Base-by-base conservation (phyloP, 2,113 vertebrate genomes). In the Bufo bufo region DNA sequence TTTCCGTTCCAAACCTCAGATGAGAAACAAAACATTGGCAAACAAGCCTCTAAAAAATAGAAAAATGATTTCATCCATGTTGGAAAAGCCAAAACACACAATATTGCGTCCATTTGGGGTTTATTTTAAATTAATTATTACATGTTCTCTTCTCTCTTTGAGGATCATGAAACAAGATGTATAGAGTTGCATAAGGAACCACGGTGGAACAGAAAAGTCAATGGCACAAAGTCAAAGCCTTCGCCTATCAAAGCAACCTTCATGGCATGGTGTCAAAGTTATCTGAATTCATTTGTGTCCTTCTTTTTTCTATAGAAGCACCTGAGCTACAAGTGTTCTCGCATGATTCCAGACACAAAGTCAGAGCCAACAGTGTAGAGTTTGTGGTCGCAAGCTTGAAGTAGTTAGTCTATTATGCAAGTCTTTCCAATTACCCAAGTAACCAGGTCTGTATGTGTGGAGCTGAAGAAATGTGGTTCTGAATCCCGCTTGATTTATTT, bases 91-190 rank as follows among this genome's bases (percentile, higher is more conserved):
- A 96, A 95, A 92, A 93, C 93, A 93, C 91, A 93, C 92, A 95
- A 93, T 93, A 92, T 92, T 94, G 87, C 92, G 93, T 94, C 93
- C 94, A 93, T 91, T 92, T 92, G 91, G 91, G 94, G 92, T 95
- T 96, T 95, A 93, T 94, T 95, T 95, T 95, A 91, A 95, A 95
- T 94, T 94, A 93, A 89, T 94, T 93, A 95, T 94, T 94, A 91
- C 92, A 92, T 93, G 94, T 94, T 95, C 94, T 89, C 91, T 92
- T 91, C 94, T 93, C 92, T 93, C 92, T 93, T 93, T 93, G 90
- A 93, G 90, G 93, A 93, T 93, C 92, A 94, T 94, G 92, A 93
- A 95, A 93, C 92, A 91, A 86, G 87, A 92, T 92, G 92, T 91
- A 89, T 89, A 89, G 87, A 50, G 59, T 84, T 89, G 87, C 87